Evolutionary conservation across 2,797 vertebrate species (phyloP), one percentile per base, ranked within the genome.

Genomic region (Halcyon badia): DNA sequence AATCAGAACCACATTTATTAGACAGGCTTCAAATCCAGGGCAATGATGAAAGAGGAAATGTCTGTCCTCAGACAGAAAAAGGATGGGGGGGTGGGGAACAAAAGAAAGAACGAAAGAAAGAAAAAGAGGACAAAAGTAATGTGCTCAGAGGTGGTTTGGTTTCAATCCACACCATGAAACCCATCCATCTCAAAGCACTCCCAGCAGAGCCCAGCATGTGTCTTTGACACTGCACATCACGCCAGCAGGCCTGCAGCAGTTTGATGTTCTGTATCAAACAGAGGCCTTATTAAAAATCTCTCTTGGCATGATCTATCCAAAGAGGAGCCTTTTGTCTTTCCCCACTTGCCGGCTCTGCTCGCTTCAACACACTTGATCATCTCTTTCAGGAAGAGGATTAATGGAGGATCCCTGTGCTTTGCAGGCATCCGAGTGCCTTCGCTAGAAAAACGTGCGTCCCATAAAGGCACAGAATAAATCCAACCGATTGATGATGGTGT

Each of bases 261-360:
- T 58, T 87, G 87, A 94, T 78, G 89, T 75, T 30, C 80, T 48
- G 5, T 69, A 78, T 96, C 89, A 88, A 94, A 91, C 14, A 33
- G 18, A 51, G 78, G 61, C 71, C 87, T 64, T 35, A 77, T 90
- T 82, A 85, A 94, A 90, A 73, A 73, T 42, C 89, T 56, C 51
- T 77, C 71, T 73, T 69, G 81, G 42, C 35, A 12, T 12, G 66
- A 92, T 73, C 61, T 26, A 54, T 18, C 70, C 62, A 52, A 64
- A 77, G 78, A 83, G 61, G 4, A 73, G 62, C 58, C 89, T 73
- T 94, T 89, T 87, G 81, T 89, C 94, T 84, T 89, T 73, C 19
- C 41, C 66, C 2, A 4, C 65, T 48, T 44, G 46, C 66, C 35
- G 54, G 64, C 81, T 88, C 15, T 2, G 48, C 68, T 64, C 31